These are phyloP conservation scores for Gorsachius magnificus DNA, from an alignment of 2,797 vertebrate species.

Conservation along the genomic window DNA sequence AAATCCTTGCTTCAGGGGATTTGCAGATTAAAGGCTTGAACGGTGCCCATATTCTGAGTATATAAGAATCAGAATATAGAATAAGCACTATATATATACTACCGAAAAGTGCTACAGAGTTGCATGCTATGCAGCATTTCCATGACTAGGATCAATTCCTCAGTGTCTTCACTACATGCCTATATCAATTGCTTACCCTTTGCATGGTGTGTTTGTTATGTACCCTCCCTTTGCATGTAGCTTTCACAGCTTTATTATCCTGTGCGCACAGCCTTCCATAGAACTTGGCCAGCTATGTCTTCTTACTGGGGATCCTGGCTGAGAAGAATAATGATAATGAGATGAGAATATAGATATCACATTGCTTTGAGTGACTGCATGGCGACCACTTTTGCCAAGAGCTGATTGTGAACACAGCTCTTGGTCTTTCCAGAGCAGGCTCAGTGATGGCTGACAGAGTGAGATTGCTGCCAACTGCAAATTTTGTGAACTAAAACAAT, in stretches of 20 bases:
- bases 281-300: background rate
- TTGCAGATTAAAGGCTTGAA: constrained; percentile 6
- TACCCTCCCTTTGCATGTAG: background rate
- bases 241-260: constrained; percentile 11
- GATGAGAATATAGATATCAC: constrained; percentile 53
- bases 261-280: background rate
- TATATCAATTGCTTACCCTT: background rate
- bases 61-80: background rate
- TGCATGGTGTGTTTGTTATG: background rate
- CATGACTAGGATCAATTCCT: background rate
- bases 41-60: background rate
- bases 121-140: background rate
- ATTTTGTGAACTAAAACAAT: constrained; percentile 45
- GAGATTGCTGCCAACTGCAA: constrained; percentile 45
- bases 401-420: constrained; percentile 32
- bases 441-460: constrained; percentile 30
- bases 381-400: constrained; percentile 47
- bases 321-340: constrained; percentile 46
- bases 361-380: constrained; percentile 22
- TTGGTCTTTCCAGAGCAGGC: constrained; percentile 11
- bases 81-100: background rate
- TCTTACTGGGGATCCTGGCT: background rate
- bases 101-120: background rate
- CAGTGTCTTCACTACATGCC: background rate
- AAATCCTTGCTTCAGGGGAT: background rate